These are phyloP conservation scores for Andrena camellia DNA, from an alignment of 2,888 invertebrate genomes.

Conservation along the genomic window DNA sequence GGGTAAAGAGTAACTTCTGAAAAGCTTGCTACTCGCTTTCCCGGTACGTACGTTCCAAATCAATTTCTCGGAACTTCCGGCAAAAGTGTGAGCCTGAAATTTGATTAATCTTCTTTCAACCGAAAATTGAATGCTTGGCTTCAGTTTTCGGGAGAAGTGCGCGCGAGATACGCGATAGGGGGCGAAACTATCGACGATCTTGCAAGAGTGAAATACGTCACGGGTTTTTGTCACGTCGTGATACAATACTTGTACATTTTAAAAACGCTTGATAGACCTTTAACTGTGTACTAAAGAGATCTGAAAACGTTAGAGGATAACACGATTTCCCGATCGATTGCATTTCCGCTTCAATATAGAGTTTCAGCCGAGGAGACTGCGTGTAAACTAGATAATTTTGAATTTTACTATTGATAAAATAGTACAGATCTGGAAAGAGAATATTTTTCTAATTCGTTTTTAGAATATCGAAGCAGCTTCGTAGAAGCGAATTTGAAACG, in stretches of 20 bases:
- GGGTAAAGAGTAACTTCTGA: not conserved
- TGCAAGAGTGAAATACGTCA: constrained; percentile 22
- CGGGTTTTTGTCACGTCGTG: constrained; percentile 47
- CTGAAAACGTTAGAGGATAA: constrained; percentile 62
- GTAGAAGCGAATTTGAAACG: constrained; percentile 56
- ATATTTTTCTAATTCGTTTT: constrained; percentile 75
- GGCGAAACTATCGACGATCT: constrained; percentile 38
- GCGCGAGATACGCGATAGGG: constrained; percentile 39
- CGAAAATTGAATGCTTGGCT: constrained; percentile 33
- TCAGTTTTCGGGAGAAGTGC: constrained; percentile 6
- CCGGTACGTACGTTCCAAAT: constrained; percentile 34
- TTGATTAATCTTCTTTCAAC: constrained; percentile 23
- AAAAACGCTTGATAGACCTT: constrained; percentile 71
- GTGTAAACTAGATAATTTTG: constrained; percentile 64
- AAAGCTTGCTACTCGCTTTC: constrained; percentile 37
- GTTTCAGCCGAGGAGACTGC: constrained; percentile 34
- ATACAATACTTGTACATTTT: constrained; percentile 65
- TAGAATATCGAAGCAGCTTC: constrained; percentile 68
- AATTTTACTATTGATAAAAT: constrained; percentile 66
- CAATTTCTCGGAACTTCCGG: constrained; percentile 20
- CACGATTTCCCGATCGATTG: constrained; percentile 63
- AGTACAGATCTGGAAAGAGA: constrained; percentile 68
- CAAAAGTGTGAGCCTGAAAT: constrained; percentile 16
- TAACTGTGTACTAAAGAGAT: constrained; percentile 58
- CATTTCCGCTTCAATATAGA: constrained; percentile 68